Conservation (phyloP, 2,797 vertebrate species). For the Poeciliopsis turneri region DNA sequence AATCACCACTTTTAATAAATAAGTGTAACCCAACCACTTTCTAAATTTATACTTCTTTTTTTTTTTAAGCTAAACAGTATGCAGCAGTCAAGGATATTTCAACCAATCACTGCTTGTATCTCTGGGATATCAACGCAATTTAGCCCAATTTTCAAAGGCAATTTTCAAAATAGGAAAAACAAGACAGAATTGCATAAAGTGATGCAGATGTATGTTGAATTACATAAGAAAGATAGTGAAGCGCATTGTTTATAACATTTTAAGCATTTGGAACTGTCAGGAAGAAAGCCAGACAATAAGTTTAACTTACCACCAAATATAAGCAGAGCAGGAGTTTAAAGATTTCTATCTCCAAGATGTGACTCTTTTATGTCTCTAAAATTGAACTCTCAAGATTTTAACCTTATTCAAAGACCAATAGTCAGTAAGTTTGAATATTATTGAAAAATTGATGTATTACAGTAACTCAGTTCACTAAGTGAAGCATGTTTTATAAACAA, state of each 20-base stretch:
- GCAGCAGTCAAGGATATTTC: background rate
- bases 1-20: background rate
- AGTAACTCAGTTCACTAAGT: background rate
- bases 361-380: background rate
- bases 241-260: background rate
- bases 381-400: no score
- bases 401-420: no score
- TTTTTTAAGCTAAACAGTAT: background rate
- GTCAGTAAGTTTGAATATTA: no score
- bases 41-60: background rate
- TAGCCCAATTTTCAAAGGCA: background rate
- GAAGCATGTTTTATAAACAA: background rate
- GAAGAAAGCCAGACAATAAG: background rate
- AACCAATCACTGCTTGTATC: background rate
- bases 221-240: background rate
- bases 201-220: background rate
- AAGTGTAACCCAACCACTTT: background rate
- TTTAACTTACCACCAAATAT: background rate
- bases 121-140: background rate
- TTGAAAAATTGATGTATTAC: no score
- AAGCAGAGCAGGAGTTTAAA: background rate
- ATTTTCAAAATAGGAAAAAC: background rate
- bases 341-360: background rate
- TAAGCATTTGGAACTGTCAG: background rate
- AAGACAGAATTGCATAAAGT: background rate